A percentile compares a stretch with the other conserved stretches of the same genome.
These are phyloP conservation scores for Micrastur ruficollis DNA, from an alignment of 2,797 vertebrate genomes.

Conservation along the genomic window DNA sequence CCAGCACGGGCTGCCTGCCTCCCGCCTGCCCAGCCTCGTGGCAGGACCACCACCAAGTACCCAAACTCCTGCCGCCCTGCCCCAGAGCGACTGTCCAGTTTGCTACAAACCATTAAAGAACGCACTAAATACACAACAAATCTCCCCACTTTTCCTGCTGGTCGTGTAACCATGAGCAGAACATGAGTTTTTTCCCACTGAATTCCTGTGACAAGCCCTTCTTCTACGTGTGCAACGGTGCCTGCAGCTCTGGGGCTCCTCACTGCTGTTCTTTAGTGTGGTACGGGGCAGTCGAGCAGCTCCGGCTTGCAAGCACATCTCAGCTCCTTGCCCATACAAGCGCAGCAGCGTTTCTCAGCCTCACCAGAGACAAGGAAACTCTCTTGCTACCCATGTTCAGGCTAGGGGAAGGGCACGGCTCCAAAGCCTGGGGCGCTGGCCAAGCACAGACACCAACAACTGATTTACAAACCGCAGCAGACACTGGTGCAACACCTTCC, in stretches of 20 bases:
- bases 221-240: neutral
- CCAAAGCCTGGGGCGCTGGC: fast-evolving
- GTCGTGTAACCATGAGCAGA: fast-evolving
- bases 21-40: neutral
- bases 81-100: fast-evolving
- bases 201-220: neutral
- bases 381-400: neutral
- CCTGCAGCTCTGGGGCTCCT: fast-evolving
- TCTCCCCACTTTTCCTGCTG: neutral
- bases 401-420: neutral
- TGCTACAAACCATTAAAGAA: neutral
- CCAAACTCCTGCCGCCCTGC: neutral
- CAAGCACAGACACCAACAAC: neutral
- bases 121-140: neutral
- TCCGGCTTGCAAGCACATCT: fast-evolving
- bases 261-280: neutral
- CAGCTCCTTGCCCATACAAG: neutral
- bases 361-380: neutral
- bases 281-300: neutral
- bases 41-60: neutral
- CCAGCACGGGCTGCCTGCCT: neutral
- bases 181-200: fast-evolving
- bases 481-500: neutral
- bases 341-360: fast-evolving
- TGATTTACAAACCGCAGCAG: neutral